phyloP scores from a whole-genome alignment of 2,888 invertebrate species.

The Polyploca ridens region DNA sequence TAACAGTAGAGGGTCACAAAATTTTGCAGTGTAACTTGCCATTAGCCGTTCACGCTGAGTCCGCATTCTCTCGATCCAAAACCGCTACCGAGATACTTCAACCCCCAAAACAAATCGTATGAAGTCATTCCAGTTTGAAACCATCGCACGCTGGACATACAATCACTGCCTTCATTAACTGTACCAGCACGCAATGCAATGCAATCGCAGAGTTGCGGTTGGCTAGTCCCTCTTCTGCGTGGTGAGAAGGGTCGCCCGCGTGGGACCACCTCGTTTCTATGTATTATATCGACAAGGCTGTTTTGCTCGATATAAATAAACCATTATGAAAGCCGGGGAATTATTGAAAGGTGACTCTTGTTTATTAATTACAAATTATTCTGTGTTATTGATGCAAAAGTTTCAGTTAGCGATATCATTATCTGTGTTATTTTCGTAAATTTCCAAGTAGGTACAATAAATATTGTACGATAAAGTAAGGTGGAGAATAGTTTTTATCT shows the following conservation, averaged over 20 bases:
- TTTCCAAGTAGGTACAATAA: background rate
- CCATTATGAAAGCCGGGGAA: background rate
- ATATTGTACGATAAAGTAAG: background rate
- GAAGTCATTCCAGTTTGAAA: background rate
- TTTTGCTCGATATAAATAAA: slow-evolving; percentile 5
- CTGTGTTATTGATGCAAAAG: background rate
- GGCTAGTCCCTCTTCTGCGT: background rate
- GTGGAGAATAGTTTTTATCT: background rate
- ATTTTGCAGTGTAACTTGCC: background rate
- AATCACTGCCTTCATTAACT: background rate
- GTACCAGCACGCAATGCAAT: background rate
- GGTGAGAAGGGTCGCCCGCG: background rate
- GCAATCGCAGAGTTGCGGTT: background rate
- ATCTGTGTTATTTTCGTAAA: background rate
- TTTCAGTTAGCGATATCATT: background rate
- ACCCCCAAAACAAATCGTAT: background rate
- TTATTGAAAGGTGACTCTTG: slow-evolving; percentile 7
- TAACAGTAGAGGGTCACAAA: background rate
- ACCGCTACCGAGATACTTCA: background rate
- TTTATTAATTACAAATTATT: background rate
- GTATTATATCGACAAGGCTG: background rate
- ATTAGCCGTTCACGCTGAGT: background rate
- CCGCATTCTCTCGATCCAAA: background rate
- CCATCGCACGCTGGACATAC: background rate
- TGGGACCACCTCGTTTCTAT: slow-evolving; percentile 3